phyloP scores from a whole-genome alignment of 2,888 invertebrate species.

The Drosophila subquinaria region DNA sequence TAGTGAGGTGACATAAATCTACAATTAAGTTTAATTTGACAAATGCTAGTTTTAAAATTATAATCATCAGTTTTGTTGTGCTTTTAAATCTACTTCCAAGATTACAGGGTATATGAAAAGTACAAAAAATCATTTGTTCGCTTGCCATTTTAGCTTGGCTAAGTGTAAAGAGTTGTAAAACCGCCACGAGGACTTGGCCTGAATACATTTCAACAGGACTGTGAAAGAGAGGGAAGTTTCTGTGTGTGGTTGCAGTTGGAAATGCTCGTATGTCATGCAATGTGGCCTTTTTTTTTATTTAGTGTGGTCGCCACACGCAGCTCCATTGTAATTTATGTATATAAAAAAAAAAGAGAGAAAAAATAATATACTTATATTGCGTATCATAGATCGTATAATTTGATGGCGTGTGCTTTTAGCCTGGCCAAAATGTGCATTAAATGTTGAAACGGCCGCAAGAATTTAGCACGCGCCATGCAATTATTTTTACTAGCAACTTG shows the following conservation, averaged over 20 bases:
- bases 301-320: slow-evolving; percentile 40
- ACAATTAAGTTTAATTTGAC: too few species aligned
- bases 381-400: slow-evolving; percentile 67
- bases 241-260: slow-evolving; percentile 48
- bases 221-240: background rate
- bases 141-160: slow-evolving; percentile 21
- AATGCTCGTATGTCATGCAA: slow-evolving; percentile 73
- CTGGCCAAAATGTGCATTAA: slow-evolving; percentile 74
- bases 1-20: too few species aligned
- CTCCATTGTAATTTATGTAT: slow-evolving; percentile 31
- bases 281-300: slow-evolving; percentile 18
- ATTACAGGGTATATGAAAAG: slow-evolving; percentile 26
- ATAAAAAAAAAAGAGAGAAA: background rate
- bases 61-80: too few species aligned
- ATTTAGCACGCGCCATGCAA: slow-evolving; percentile 73
- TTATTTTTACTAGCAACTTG: slow-evolving; percentile 31
- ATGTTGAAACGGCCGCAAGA: slow-evolving; percentile 61
- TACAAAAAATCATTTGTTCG: background rate
- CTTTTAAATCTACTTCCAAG: background rate
- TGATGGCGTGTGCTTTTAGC: slow-evolving; percentile 61
- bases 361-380: slow-evolving; percentile 32
- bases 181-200: slow-evolving; percentile 61
- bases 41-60: too few species aligned
- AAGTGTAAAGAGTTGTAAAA: slow-evolving; percentile 73
- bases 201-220: slow-evolving; percentile 45